phyloP scores from a whole-genome alignment of 2,113 vertebrate species.

The Chloropsis hardwickii region DNA sequence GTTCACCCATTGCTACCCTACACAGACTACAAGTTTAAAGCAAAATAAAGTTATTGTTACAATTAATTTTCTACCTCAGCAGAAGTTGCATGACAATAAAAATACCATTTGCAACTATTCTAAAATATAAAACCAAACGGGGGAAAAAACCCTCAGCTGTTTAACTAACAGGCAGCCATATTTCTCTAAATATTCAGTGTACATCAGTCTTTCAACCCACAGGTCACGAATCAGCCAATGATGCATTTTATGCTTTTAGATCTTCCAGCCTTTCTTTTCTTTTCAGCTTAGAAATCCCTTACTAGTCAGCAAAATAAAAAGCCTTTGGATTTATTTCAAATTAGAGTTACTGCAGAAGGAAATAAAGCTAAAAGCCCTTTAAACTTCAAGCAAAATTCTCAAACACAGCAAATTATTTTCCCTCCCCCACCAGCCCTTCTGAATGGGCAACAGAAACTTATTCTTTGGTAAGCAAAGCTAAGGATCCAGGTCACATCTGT shows the following conservation, averaged over 20 bases:
- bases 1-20: background rate
- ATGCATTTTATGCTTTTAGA: background rate
- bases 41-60: background rate
- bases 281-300: background rate
- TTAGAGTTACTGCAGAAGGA: background rate
- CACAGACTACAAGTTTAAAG: background rate
- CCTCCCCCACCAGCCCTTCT: background rate
- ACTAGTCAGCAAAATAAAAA: background rate
- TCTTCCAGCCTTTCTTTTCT: background rate
- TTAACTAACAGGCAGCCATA: background rate
- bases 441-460: background rate
- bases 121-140: background rate
- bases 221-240: background rate
- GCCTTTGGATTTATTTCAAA: slow-evolving; percentile 16
- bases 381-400: background rate
- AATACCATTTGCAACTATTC: background rate
- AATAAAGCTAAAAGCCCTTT: background rate
- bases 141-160: background rate
- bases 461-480: background rate
- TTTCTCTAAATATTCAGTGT: background rate
- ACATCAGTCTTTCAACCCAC: background rate
- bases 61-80: background rate
- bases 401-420: background rate
- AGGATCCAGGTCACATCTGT: background rate
- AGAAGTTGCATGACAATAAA: background rate